phyloP scores from a whole-genome alignment of 2,888 invertebrate species.

The Orthosia gracilis region DNA sequence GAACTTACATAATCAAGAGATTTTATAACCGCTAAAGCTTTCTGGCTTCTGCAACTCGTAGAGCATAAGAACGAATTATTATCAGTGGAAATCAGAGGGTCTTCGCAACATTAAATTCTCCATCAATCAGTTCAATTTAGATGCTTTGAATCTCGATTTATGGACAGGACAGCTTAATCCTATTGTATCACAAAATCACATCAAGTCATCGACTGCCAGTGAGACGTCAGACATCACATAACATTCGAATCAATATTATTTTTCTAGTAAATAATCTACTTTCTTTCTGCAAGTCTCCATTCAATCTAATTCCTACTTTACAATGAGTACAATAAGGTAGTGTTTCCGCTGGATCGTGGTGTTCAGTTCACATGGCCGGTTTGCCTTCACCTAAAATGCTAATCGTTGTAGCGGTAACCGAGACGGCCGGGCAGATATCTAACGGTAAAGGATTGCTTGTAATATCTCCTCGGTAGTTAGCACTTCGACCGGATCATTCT shows the following conservation, averaged over 20 bases:
- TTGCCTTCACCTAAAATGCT: constrained; percentile 89
- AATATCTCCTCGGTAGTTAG: constrained; percentile 52
- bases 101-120: too few relatives aligned
- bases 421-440: constrained; percentile 71
- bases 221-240: constrained; percentile 38
- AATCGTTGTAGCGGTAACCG: constrained; percentile 78
- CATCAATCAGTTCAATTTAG: not conserved
- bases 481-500: constrained; percentile 38
- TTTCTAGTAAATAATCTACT: constrained; percentile 58
- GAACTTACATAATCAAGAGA: not conserved
- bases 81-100: not conserved
- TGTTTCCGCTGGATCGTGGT: constrained; percentile 33
- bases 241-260: constrained; percentile 22
- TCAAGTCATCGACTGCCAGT: not conserved
- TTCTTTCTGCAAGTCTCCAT: constrained; percentile 51
- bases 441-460: constrained; percentile 80
- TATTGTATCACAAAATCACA: not conserved
- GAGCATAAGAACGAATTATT: too few relatives aligned
- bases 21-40: too few relatives aligned
- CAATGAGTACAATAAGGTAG: constrained; percentile 9
- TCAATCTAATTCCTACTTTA: constrained; percentile 31
- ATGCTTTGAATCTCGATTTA: not conserved
- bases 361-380: constrained; percentile 69
- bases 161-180: not conserved
- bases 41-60: not conserved